Evolutionary conservation across 1,140 invertebrate species (phyloP).

Genomic region (Pissodes strobi): DNA sequence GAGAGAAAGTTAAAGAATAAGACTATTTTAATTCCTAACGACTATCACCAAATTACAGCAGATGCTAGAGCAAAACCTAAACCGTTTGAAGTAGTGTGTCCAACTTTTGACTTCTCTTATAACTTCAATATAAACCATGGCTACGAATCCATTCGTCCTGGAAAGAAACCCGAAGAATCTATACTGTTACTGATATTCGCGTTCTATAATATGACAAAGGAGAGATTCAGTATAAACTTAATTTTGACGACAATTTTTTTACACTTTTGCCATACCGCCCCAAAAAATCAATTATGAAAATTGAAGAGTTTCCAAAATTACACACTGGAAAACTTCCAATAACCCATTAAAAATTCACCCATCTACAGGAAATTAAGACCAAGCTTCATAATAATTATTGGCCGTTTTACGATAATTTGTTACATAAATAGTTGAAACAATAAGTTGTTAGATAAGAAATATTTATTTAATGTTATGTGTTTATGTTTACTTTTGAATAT

Average conservation of each 20-base stretch:
- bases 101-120: background rate
- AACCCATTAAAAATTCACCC: background rate
- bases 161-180: background rate
- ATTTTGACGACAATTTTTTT: background rate
- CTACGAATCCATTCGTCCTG: background rate
- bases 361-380: too few species aligned
- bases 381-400: background rate
- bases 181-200: background rate
- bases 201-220: background rate
- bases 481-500: background rate
- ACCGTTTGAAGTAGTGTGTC: background rate
- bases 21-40: background rate
- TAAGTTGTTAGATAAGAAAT: too few species aligned
- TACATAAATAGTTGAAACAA: background rate
- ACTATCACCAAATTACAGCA: background rate
- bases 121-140: background rate
- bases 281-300: background rate
- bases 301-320: too few species aligned
- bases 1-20: constrained; percentile 16
- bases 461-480: background rate
- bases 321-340: background rate
- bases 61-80: background rate
- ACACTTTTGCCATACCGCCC: background rate
- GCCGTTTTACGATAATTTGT: too few species aligned
- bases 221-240: too few species aligned